Conservation (phyloP, 2,113 vertebrate species). For the Arenaria interpres region DNA sequence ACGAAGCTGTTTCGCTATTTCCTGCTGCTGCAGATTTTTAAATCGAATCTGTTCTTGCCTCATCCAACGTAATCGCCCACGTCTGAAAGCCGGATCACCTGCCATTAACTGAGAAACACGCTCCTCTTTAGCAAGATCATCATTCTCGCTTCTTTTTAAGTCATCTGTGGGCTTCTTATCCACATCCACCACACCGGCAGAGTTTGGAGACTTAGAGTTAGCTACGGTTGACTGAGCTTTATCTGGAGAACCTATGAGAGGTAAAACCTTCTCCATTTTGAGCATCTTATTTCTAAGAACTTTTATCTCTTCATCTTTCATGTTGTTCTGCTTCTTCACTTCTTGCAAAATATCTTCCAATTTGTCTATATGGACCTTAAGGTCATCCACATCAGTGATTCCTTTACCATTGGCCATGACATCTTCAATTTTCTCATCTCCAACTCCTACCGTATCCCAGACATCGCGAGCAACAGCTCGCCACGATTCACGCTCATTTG, state of each 20-base stretch:
- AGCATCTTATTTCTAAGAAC: constrained; percentile 95
- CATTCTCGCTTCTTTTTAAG: constrained; percentile 51
- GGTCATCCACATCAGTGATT: constrained; percentile 88
- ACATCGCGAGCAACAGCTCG: constrained; percentile 94
- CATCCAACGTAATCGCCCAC: constrained; percentile 90
- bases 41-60: constrained; percentile 92
- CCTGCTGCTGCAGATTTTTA: constrained; percentile 95
- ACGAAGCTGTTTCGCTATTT: constrained; percentile 93
- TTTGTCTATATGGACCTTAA: constrained; percentile 97
- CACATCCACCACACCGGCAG: not conserved
- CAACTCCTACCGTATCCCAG: constrained; percentile 97
- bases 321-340: constrained; percentile 98
- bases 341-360: constrained; percentile 96
- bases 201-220: constrained; percentile 29
- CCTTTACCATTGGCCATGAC: constrained; percentile 80
- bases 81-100: constrained; percentile 83
- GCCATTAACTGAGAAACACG: constrained; percentile 76
- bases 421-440: constrained; percentile 94
- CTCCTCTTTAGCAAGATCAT: constrained; percentile 75
- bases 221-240: constrained; percentile 50
- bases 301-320: constrained; percentile 97
- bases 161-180: constrained; percentile 16
- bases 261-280: constrained; percentile 97
- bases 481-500: constrained; percentile 97
- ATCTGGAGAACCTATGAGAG: constrained; percentile 87